Conservation (phyloP, 2,113 vertebrate genomes). For the Ciconia boyciana region DNA sequence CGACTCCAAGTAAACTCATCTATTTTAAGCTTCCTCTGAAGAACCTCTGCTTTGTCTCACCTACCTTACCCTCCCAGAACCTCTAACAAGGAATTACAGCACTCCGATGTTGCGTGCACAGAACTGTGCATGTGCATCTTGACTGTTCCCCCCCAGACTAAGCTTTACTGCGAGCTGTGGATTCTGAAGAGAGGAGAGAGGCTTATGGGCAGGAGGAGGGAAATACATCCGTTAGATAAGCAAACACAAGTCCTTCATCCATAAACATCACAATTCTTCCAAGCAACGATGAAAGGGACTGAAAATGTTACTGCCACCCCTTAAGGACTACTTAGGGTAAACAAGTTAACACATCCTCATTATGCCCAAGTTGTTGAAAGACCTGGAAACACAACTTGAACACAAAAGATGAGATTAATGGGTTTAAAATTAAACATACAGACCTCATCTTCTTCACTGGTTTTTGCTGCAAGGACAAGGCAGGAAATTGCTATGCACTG, state of each 20-base stretch:
- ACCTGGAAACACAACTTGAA: not conserved
- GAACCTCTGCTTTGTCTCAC: not conserved
- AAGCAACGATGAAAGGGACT: not conserved
- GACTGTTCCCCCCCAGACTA: no score
- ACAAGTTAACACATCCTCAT: not conserved
- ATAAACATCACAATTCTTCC: not conserved
- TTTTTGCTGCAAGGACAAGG: conserved; percentile 81
- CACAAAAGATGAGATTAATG: not conserved
- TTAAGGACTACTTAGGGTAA: not conserved
- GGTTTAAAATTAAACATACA: not conserved
- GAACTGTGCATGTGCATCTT: not conserved
- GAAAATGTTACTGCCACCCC: not conserved
- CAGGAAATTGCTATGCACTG: conserved; percentile 77
- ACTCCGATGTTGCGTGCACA: not conserved
- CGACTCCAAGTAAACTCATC: not conserved
- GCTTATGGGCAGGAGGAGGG: not conserved
- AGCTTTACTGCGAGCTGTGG: rapidly evolving
- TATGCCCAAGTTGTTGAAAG: not conserved
- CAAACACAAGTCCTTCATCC: not conserved
- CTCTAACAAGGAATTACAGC: not conserved
- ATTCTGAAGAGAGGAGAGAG: not conserved
- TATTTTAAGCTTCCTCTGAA: not conserved
- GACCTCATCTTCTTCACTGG: conserved; percentile 83
- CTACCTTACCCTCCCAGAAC: not conserved
- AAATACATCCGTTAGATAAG: not conserved